These are phyloP conservation scores for Oreochromis grahami DNA, from an alignment of 2,797 vertebrate species.

Conservation along the genomic window DNA sequence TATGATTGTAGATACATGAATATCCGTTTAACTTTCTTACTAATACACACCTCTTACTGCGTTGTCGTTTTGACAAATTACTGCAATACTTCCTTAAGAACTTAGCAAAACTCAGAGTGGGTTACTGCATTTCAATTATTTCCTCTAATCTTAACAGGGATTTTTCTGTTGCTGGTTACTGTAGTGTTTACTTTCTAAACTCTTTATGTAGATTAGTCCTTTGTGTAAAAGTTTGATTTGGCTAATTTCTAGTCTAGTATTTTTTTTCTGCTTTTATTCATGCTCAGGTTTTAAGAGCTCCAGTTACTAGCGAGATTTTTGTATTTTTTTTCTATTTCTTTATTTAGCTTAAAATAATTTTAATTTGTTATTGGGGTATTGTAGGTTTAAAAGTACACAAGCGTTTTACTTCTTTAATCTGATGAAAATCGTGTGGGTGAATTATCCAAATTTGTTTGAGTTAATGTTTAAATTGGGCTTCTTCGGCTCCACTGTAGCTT, in stretches of 20 bases:
- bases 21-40: neutral
- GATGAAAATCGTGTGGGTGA: neutral
- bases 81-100: neutral
- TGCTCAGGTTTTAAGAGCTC: neutral
- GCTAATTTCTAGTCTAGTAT: neutral
- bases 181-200: neutral
- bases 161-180: neutral
- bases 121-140: neutral
- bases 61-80: neutral
- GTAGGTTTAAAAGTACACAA: neutral
- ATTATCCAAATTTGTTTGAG: neutral
- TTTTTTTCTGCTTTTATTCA: neutral
- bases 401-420: neutral
- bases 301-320: neutral
- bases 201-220: neutral
- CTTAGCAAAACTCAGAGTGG: neutral
- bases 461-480: neutral
- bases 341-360: neutral
- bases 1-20: neutral
- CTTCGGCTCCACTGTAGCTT: neutral
- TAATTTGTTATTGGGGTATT: neutral
- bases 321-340: neutral
- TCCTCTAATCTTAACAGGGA: neutral
- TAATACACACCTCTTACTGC: neutral
- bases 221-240: neutral